These are phyloP conservation scores for Siderastrea siderea DNA, from an alignment of 92 coral and sea anemone genomes.

Conservation along the genomic window DNA sequence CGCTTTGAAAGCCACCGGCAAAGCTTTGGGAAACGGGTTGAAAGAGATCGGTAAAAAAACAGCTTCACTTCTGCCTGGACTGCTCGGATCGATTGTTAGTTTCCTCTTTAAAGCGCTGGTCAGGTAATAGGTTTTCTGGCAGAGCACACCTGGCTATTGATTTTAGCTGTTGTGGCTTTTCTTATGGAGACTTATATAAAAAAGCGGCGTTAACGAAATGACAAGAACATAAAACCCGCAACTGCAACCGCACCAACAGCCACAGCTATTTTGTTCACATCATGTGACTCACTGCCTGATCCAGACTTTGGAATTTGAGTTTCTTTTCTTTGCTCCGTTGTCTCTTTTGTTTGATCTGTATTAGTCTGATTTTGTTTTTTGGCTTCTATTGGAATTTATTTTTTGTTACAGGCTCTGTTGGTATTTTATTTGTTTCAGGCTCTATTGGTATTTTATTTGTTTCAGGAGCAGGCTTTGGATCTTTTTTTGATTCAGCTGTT, in stretches of 20 bases:
- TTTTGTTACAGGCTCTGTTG: too few species aligned
- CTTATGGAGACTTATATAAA: background rate
- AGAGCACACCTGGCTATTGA: background rate
- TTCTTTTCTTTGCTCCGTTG: too few species aligned
- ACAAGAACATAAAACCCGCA: background rate
- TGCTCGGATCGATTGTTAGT: background rate
- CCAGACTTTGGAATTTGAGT: too few species aligned
- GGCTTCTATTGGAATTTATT: too few species aligned
- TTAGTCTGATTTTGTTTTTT: too few species aligned
- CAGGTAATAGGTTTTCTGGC: background rate
- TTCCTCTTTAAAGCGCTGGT: too few species aligned
- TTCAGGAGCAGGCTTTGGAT: background rate
- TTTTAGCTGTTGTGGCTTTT: background rate
- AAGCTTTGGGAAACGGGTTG: too few species aligned
- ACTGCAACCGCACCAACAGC: conserved; percentile 11
- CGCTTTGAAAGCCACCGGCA: too few species aligned
- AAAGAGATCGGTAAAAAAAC: too few species aligned
- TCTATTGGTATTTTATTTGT: too few species aligned
- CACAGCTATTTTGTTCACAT: background rate
- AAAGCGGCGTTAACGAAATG: conserved; percentile 9
- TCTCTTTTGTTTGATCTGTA: too few species aligned
- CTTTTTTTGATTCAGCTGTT: background rate
- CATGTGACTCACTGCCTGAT: background rate
- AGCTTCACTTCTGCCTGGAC: background rate
- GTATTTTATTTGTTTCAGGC: background rate